Evolutionary conservation across 2,113 vertebrate species (phyloP), one percentile per base, ranked within the genome.

Genomic region (Bufo gargarizans): DNA sequence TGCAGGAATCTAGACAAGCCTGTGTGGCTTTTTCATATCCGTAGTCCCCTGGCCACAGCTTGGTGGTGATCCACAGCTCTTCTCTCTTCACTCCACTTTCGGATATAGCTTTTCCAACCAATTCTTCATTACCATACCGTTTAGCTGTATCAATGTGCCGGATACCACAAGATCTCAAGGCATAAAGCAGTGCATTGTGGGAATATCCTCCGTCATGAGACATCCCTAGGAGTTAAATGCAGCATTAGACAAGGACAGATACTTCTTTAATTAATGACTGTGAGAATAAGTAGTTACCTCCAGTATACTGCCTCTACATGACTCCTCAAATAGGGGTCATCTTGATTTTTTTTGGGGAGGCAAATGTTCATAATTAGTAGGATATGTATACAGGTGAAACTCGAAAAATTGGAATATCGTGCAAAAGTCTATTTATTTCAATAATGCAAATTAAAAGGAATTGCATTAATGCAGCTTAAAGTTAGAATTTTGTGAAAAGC

Each of bases 1-100:
- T 88, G 90, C 94, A 95, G 1, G 95, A 96, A 11, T 94, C 93
- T 14, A 93, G 55, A 89, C 93, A 96, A 81, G 95, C 95, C 86
- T 92, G 91, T 89, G 93, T 94, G 14, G 95, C 90, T 20, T 86
- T 92, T 50, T 91, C 89, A 91, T 95, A 95, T 86, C 95, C 95
- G 10, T 94, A 96, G 90, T 96, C 94, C 6, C 61, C 88, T 0
- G 91, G 93, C 94, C 96, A 97, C 53, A 96, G 92, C 78, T 97
- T 96, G 85, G 93, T 96, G 3, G 96, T 97, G 92, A 97, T 89
- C 96, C 96, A 97, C 63, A 97, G 91, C 6, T 94, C 90, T 61
- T 94, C 91, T 20, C 91, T 80, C 17, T 92, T 91, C 55, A 96
- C 80, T 2, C 3, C 91, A 11, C 96, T 96, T 43, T 96, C 94